Evolutionary conservation across 2,888 invertebrate genomes (phyloP).

Genomic region (Chaetogeoica ovagalla): DNA sequence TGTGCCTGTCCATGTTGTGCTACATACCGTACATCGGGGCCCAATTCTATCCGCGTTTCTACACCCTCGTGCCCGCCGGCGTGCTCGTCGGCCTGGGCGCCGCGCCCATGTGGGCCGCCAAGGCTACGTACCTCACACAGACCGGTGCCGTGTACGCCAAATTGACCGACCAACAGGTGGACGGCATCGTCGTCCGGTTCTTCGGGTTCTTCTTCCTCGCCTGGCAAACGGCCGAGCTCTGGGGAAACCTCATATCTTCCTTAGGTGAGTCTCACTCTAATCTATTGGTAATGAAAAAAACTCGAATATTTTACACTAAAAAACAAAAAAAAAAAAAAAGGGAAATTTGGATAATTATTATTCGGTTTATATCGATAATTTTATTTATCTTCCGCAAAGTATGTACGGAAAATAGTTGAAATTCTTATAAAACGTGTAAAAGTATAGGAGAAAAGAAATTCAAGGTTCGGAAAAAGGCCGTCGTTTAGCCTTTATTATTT

Average conservation of each 20-base stretch:
- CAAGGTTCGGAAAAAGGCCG: no score
- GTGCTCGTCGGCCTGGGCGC: slow-evolving; percentile 93
- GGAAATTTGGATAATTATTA: no score
- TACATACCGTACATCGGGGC: slow-evolving; percentile 93
- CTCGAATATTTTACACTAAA: no score
- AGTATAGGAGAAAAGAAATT: no score
- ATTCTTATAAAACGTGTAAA: no score
- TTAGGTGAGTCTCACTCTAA: slow-evolving; percentile 67
- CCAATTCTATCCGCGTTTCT: slow-evolving; percentile 90
- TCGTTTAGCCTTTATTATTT: no score
- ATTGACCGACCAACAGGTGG: slow-evolving; percentile 81
- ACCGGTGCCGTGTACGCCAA: slow-evolving; percentile 89
- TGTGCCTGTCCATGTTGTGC: slow-evolving; percentile 87
- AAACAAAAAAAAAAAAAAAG: no score
- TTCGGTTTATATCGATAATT: no score
- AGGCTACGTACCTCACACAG: slow-evolving; percentile 94
- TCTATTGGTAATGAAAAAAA: no score
- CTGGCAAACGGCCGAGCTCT: slow-evolving; percentile 94
- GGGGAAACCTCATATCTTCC: slow-evolving; percentile 96
- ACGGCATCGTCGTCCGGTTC: slow-evolving; percentile 92
- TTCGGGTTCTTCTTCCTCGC: slow-evolving; percentile 99
- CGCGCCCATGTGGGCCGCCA: slow-evolving; percentile 98
- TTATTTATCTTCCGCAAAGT: no score
- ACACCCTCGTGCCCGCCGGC: slow-evolving; percentile 89
- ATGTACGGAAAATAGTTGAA: no score